These are phyloP conservation scores for Caerostris extrusa DNA, from an alignment of 1,140 invertebrate species.

Conservation along the genomic window DNA sequence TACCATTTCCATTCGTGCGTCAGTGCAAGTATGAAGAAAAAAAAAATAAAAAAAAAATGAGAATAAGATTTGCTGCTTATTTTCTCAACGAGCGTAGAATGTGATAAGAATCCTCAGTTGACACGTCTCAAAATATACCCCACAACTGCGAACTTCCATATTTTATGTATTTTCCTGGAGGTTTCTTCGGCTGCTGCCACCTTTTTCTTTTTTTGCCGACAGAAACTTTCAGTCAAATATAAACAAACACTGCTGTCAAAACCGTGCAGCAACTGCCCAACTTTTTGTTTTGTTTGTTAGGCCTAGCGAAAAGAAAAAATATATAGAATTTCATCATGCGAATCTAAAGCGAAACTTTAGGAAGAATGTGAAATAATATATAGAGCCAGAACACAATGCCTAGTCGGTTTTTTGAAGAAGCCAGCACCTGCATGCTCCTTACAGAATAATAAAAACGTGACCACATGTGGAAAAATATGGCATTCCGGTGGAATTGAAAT, in stretches of 20 bases:
- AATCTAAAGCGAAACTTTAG: not conserved
- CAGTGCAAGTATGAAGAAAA: not conserved
- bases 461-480: not conserved
- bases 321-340: no score
- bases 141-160: not conserved
- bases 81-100: not conserved
- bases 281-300: not conserved
- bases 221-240: conserved; percentile 36
- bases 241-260: conserved; percentile 40
- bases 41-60: not conserved
- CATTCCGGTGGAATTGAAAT: not conserved
- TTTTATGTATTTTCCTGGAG: not conserved
- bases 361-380: not conserved
- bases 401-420: not conserved
- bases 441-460: not conserved
- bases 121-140: conserved; percentile 43
- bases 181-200: not conserved
- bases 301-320: not conserved
- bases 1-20: not conserved
- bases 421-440: not conserved
- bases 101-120: conserved; percentile 15
- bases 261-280: not conserved
- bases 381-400: not conserved
- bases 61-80: conserved; percentile 26
- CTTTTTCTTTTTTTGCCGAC: not conserved